Conservation (phyloP, 2,888 invertebrate genomes). For the Limnephilus marmoratus region DNA sequence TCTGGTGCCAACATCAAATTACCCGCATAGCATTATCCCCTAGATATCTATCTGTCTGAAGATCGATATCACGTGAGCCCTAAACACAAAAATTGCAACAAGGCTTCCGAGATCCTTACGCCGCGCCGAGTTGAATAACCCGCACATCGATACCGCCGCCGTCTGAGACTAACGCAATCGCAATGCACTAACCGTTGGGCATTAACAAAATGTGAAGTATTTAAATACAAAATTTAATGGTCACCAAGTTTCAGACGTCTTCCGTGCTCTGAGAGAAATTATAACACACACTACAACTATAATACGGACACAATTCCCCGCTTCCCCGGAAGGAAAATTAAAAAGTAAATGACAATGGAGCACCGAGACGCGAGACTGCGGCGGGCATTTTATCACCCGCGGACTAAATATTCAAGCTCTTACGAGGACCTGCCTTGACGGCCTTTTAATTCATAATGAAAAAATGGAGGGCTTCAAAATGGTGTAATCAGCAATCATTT, state of each 20-base stretch:
- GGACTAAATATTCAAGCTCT: constrained; percentile 15
- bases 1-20: too few relatives aligned
- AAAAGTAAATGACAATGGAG: constrained; percentile 12
- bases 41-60: neutral
- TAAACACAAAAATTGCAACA: neutral
- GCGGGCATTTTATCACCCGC: constrained; percentile 5
- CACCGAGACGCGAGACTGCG: neutral
- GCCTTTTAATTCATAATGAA: neutral
- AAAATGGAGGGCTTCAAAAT: neutral
- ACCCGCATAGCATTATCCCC: too few relatives aligned
- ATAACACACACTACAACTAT: neutral
- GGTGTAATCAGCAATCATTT: neutral
- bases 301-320: neutral
- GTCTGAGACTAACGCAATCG: neutral
- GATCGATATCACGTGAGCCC: neutral
- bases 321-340: constrained; percentile 22
- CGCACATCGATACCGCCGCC: neutral
- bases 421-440: neutral
- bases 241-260: neutral
- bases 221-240: neutral
- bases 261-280: neutral
- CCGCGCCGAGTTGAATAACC: constrained; percentile 10
- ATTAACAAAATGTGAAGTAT: neutral
- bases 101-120: neutral
- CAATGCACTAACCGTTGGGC: neutral